Conservation (phyloP, 2,113 vertebrate genomes). For the Pheucticus melanocephalus region DNA sequence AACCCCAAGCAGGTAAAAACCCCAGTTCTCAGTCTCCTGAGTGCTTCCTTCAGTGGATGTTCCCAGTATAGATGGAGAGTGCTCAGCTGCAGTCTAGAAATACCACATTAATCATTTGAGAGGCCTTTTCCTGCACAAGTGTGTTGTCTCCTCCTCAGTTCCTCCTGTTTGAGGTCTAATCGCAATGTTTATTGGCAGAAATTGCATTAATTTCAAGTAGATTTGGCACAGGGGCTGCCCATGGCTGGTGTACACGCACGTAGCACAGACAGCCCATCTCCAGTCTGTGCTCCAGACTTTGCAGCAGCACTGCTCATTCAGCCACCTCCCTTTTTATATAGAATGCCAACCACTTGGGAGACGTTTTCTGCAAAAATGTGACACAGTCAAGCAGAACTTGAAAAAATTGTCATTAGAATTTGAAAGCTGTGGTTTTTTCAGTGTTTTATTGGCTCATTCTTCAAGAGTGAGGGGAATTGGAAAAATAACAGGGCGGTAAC, state of each 20-base stretch:
- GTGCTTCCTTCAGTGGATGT: not conserved
- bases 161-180: not conserved
- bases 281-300: not conserved
- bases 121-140: not conserved
- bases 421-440: not conserved
- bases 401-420: not conserved
- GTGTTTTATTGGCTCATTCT: not conserved
- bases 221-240: not conserved
- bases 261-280: not conserved
- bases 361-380: not conserved
- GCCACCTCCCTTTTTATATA: not conserved
- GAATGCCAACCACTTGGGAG: not conserved
- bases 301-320: not conserved
- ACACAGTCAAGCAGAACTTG: not conserved
- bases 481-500: not conserved
- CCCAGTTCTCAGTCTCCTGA: not conserved
- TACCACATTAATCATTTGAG: not conserved
- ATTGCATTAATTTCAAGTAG: not conserved
- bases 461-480: not conserved
- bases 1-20: not conserved
- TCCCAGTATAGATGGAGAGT: not conserved
- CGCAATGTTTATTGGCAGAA: not conserved
- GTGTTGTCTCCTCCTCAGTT: not conserved
- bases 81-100: not conserved
- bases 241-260: not conserved